phyloP scores from a whole-genome alignment of 2,888 invertebrate genomes.

The Eupithecia subfuscata region DNA sequence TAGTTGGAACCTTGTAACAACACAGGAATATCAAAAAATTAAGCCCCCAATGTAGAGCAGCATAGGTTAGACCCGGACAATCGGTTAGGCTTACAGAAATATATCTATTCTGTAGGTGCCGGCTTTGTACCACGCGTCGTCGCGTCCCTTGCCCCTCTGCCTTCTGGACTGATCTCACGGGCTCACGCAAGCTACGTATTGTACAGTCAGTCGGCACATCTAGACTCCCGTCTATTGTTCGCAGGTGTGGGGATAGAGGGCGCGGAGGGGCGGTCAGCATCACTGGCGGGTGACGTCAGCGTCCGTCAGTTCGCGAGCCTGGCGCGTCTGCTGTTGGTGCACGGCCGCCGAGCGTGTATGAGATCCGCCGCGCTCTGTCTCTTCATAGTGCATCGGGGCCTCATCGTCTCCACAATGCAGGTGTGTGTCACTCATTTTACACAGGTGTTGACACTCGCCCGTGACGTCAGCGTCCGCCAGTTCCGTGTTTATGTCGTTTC shows the following conservation, averaged over 20 bases:
- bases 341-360: slow-evolving; percentile 96
- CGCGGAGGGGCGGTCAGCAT: slow-evolving; percentile 94
- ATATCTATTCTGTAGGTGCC: not conserved
- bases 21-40: not conserved
- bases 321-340: slow-evolving; percentile 93
- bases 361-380: slow-evolving; percentile 98
- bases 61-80: not conserved
- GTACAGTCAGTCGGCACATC: not conserved
- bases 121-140: not conserved
- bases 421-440: slow-evolving; percentile 51
- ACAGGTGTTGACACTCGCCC: not conserved
- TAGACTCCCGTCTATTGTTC: not conserved
- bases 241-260: slow-evolving; percentile 94
- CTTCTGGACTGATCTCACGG: not conserved
- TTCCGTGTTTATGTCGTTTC: too few species aligned
- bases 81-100: not conserved
- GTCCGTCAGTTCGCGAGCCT: slow-evolving; percentile 95
- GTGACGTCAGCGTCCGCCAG: too few species aligned
- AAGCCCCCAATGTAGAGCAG: too few species aligned
- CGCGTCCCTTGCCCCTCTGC: not conserved
- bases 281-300: slow-evolving; percentile 98
- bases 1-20: not conserved
- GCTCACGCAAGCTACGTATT: not conserved
- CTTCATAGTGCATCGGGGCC: slow-evolving; percentile 99
- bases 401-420: slow-evolving; percentile 99